Evolutionary conservation across 1,140 invertebrate genomes (phyloP).

Genomic region (Drosophila ohnishii): DNA sequence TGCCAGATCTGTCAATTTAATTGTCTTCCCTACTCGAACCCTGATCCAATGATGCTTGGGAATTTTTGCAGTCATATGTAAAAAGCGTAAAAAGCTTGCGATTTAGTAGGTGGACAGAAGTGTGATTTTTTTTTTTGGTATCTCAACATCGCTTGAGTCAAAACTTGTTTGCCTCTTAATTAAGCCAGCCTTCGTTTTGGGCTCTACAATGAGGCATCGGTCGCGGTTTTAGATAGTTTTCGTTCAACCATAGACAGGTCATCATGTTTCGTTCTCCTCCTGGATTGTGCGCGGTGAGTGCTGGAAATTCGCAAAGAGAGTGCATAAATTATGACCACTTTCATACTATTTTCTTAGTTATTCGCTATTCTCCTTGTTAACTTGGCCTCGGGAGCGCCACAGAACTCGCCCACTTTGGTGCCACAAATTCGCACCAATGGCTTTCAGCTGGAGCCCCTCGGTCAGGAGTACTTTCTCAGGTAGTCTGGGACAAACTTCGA

Average conservation of each 20-base stretch:
- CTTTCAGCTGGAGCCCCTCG: constrained; percentile 38
- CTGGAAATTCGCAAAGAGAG: not conserved
- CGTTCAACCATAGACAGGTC: constrained; percentile 33
- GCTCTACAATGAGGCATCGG: constrained; percentile 16
- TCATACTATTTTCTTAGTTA: constrained; percentile 4
- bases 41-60: constrained; percentile 10
- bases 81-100: constrained; percentile 16
- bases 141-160: constrained; percentile 22
- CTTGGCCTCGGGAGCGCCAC: constrained; percentile 5
- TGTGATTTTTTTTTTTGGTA: constrained; percentile 32
- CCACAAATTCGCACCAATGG: constrained; percentile 46
- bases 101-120: constrained; percentile 27
- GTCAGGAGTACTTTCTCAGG: constrained; percentile 49
- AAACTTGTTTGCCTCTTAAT: constrained; percentile 56
- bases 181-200: constrained; percentile 20
- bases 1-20: constrained; percentile 13
- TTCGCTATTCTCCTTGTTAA: constrained; percentile 28
- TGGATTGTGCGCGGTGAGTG: constrained; percentile 20
- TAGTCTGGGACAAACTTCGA: constrained; percentile 1
- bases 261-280: constrained; percentile 28
- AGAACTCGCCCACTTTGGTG: constrained; percentile 31
- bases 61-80: constrained; percentile 12
- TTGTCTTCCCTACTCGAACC: constrained; percentile 13
- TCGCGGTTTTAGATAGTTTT: constrained; percentile 27
- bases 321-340: constrained; percentile 9